Base-by-base conservation (phyloP, 2,797 vertebrate genomes). In the Enteromius trimaculatus region DNA sequence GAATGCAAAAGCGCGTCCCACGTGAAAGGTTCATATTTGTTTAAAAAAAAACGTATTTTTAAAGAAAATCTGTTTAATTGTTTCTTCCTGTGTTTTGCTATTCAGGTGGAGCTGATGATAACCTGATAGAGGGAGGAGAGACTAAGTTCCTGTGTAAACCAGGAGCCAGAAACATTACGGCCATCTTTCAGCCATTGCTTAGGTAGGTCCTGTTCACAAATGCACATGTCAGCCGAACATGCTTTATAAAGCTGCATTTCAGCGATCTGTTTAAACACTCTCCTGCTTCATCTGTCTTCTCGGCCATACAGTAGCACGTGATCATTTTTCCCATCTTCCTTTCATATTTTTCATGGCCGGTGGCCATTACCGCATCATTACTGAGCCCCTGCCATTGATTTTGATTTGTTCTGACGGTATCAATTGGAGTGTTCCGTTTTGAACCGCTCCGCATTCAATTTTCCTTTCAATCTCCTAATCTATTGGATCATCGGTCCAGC, bases 81-180 rank as follows among this genome's bases (percentile, higher is more conserved):
- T 11, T 84, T 42, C 60, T 82, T 85, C 26, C 37, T 87, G 37
- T 93, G 84, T 79, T 70, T 86, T 85, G 77, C 70, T 86, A 11
- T 79, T 1, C 83, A 99, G 98, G 98, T 82, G 97, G 96, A 34
- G 97, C 97, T 0, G 97, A 99, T 86, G 98, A 99, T 93, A 98
- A 97, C 92, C 94, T 99, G 92, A 99, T 99, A 26, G 97, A 98
- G 94, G 98, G 98, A 60, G 97, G 98, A 1, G 97, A 97, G 89
- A 97, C 97, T 89, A 98, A 99, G 90, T 99, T 99, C 93, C 96
- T 99, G 86, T 99, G 98, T 90, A 99, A 98, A 88, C 98, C 98
- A 0, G 97, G 98, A 90, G 98, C 98, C 72, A 95, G 98, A 87
- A 99, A 99, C 90, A 99, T 99, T 89, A 99, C 98, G 0, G 93